Base-by-base conservation (phyloP, 2,888 invertebrate species). In the Allygus modestus region DNA sequence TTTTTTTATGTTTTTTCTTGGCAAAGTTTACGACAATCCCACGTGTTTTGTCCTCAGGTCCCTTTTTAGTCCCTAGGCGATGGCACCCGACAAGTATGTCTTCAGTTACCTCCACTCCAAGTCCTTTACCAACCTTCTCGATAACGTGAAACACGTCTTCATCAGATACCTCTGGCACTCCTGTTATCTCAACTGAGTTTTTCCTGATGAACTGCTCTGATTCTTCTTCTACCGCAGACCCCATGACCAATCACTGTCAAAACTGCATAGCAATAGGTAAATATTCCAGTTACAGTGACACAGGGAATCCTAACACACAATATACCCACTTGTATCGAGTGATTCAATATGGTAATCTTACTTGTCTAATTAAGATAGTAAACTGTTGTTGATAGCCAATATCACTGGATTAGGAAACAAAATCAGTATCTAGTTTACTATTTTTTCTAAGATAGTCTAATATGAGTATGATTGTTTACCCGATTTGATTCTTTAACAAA, bases 161-260 rank as follows among this genome's bases (percentile, higher is more conserved):
- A 20, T 43, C 73, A 1, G 37, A 20, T 41, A 23, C 41, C 41
- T 73, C 73, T 20, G 73, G 73, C 20, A 73, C 37, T 73, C 73
- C 73, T 15, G 73, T 41, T 1, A 73, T 73, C 20, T 73, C 73
- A 4, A 73, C 37, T 23, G 73, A 73, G 28, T 73, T 73, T 23
- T 69, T 69, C 33, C 73, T 33, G 4, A 73, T 73, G n/a, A 73
- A 73, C 37, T 73, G 20, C 41, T 73, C 73, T 41, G 31, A 31
- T n/a, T 73, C 73, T 73, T 73, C 73, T 73, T 73, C 73, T 28
- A 73, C 43, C 7, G 73, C 43, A 20, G 41, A 73, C 65, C 65
- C 65, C 65, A 65, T 65, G 4, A 4, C 65, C 0, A 65, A 15
- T 15, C 9, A 65, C 31, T 28, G 28, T 65, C 15, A 65, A 65